phyloP scores from a whole-genome alignment of 1,140 invertebrate genomes.

The Heliconius congener region DNA sequence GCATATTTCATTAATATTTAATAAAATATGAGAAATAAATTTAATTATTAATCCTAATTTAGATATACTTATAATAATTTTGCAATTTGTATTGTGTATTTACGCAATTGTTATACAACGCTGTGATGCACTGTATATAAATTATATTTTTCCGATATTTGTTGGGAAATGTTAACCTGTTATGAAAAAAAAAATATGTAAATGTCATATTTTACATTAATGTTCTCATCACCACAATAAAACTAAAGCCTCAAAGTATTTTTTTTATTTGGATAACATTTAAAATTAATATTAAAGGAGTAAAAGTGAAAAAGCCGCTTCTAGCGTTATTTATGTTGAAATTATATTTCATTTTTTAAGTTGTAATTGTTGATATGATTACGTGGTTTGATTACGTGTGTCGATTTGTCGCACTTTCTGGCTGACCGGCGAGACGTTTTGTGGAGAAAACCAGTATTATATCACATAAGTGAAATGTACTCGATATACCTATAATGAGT shows the following conservation, averaged over 20 bases:
- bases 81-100: not conserved
- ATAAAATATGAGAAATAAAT: not conserved
- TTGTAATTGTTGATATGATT: conserved; percentile 26
- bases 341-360: not conserved
- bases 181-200: not conserved
- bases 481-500: conserved; percentile 4
- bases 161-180: not conserved
- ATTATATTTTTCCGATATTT: not conserved
- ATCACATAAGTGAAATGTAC: conserved; percentile 17
- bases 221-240: not conserved
- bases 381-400: conserved; percentile 22
- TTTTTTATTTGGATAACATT: too few relatives aligned
- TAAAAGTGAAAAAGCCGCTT: not conserved
- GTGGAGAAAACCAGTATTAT: conserved; percentile 29
- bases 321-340: not conserved
- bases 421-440: conserved; percentile 12
- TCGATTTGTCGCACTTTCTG: conserved; percentile 27
- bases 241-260: too few relatives aligned
- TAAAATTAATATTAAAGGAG: not conserved
- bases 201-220: not conserved
- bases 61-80: not conserved
- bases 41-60: not conserved
- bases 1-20: not conserved
- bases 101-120: not conserved
- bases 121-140: not conserved